phyloP scores from a whole-genome alignment of 2,113 vertebrate species.

The Chamaetylas fuelleborni region DNA sequence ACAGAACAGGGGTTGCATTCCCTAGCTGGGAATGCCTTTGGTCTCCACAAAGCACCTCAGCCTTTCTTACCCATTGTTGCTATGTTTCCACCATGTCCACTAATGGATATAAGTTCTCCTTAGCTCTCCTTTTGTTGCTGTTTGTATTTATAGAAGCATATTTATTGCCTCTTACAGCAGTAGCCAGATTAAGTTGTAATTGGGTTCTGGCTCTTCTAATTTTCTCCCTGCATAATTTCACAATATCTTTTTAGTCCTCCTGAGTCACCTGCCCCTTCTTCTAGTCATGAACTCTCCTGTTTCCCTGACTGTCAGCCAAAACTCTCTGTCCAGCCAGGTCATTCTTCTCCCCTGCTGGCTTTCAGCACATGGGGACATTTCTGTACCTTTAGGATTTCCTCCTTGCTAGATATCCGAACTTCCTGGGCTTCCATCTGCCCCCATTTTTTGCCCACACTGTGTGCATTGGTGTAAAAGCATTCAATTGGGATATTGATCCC shows the following conservation, averaged over 20 bases:
- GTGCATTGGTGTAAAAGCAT: not conserved
- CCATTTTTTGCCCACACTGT: accelerated
- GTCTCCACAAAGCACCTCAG: not conserved
- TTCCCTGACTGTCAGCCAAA: not conserved
- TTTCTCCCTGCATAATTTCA: not conserved
- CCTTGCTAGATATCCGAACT: not conserved
- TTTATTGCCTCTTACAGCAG: not conserved
- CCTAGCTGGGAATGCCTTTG: no score
- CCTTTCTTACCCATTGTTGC: not conserved
- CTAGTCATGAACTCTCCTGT: not conserved
- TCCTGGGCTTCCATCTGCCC: not conserved
- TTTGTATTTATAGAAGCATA: not conserved
- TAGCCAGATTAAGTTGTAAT: not conserved
- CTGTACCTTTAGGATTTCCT: not conserved
- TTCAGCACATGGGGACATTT: not conserved
- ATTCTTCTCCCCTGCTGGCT: not conserved
- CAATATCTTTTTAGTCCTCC: not conserved
- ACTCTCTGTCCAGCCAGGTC: not conserved
- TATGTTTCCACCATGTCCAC: not conserved
- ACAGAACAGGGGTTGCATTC: no score
- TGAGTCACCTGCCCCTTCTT: not conserved
- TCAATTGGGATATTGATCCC: not conserved
- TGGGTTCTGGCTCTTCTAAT: not conserved
- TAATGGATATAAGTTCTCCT: not conserved
- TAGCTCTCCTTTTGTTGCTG: not conserved